A percentile compares a stretch with the other conserved stretches of the same genome.
Conservation (phyloP, 1,140 invertebrate genomes). For the Trinorchestia longiramus region DNA sequence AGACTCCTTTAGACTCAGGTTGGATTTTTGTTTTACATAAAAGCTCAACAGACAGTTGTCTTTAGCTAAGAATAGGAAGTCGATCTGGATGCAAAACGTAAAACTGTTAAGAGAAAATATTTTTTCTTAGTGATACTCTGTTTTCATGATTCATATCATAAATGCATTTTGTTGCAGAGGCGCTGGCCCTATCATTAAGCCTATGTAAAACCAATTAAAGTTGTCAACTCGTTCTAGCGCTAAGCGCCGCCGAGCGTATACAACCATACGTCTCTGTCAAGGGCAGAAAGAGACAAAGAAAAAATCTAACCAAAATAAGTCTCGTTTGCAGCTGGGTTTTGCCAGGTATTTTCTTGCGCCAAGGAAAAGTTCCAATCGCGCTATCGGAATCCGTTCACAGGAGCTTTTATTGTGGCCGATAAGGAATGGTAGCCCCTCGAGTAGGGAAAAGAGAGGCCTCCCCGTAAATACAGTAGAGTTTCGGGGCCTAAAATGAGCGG, state of each 20-base stretch:
- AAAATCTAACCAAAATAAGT: slow-evolving; percentile 33
- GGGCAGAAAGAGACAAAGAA: slow-evolving; percentile 14
- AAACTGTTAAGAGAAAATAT: too few species aligned
- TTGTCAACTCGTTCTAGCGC: background rate
- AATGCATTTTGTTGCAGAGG: background rate
- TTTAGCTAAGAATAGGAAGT: too few species aligned
- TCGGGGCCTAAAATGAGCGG: background rate
- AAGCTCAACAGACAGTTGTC: too few species aligned
- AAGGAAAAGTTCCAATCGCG: slow-evolving; percentile 49
- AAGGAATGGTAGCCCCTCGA: background rate
- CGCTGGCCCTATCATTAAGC: background rate
- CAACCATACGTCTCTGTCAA: background rate
- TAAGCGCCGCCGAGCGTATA: background rate
- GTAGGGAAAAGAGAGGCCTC: background rate
- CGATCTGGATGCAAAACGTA: too few species aligned
- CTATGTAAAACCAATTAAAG: background rate
- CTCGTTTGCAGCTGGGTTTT: slow-evolving; percentile 38
- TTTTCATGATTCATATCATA: background rate
- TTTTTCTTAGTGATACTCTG: too few species aligned
- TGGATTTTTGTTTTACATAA: too few species aligned
- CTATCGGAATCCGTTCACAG: slow-evolving; percentile 49
- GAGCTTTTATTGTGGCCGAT: slow-evolving; percentile 54
- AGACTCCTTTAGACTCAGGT: too few species aligned
- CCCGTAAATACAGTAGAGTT: background rate
- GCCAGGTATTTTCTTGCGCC: slow-evolving; percentile 19